These are phyloP conservation scores for Prorops nasuta DNA, from an alignment of 1,140 invertebrate species.

Conservation along the genomic window DNA sequence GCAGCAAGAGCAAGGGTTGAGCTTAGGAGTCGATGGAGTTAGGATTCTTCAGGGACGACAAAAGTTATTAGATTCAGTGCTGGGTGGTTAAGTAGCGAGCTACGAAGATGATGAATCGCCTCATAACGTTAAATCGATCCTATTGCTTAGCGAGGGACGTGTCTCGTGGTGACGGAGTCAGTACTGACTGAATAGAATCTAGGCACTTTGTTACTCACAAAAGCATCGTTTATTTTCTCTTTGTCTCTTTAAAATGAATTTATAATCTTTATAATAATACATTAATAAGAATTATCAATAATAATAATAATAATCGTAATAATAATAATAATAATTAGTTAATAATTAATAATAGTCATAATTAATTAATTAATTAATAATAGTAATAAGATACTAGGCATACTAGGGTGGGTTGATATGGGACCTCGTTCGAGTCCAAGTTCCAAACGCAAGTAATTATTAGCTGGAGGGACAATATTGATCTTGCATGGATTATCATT, in stretches of 20 bases:
- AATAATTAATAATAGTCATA: slow-evolving; percentile 13
- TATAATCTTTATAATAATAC: slow-evolving; percentile 56
- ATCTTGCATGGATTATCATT: too few relatives aligned
- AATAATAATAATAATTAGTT: slow-evolving; percentile 18
- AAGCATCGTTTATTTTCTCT: slow-evolving; percentile 57
- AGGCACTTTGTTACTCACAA: slow-evolving; percentile 51
- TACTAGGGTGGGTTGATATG: slow-evolving; percentile 19
- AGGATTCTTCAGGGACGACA: too few relatives aligned
- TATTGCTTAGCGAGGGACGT: too few relatives aligned
- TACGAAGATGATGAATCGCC: too few relatives aligned
- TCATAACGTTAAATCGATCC: too few relatives aligned
- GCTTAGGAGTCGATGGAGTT: too few relatives aligned
- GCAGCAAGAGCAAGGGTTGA: slow-evolving; percentile 42
- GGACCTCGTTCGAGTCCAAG: slow-evolving; percentile 30
- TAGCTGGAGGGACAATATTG: neutral
- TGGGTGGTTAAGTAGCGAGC: too few relatives aligned
- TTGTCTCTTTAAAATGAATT: slow-evolving; percentile 54
- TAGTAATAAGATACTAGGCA: slow-evolving; percentile 47
- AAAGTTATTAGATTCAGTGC: slow-evolving; percentile 14
- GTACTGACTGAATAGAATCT: slow-evolving; percentile 28
- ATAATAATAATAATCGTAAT: slow-evolving; percentile 47
- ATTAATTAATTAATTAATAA: slow-evolving; percentile 17
- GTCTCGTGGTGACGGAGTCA: slow-evolving; percentile 24
- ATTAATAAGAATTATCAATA: slow-evolving; percentile 50
- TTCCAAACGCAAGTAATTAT: slow-evolving; percentile 41